Percentiles rank a stretch among this genome's conserved stretches.
phyloP scores from a whole-genome alignment of 2,113 vertebrate species.

The Nothobranchius kuhntae region DNA sequence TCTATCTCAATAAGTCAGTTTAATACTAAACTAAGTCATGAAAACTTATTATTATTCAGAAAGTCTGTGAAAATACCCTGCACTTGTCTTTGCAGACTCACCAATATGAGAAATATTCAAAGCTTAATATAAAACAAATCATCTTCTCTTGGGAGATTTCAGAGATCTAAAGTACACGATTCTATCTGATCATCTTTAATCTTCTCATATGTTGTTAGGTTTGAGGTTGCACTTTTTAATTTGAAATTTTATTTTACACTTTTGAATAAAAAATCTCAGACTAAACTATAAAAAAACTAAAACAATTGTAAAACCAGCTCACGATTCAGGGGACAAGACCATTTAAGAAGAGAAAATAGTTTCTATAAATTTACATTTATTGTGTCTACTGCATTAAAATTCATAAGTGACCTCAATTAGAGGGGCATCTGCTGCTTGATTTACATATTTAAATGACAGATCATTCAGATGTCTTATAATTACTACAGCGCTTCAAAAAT shows the following conservation, averaged over 20 bases:
- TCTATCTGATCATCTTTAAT: constrained; percentile 34
- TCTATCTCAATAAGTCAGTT: constrained; percentile 65
- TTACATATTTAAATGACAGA: constrained; percentile 1
- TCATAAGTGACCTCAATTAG: constrained; percentile 10
- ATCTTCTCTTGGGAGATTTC: constrained; percentile 5
- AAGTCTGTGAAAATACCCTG: constrained; percentile 19
- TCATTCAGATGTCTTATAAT: constrained; percentile 15
- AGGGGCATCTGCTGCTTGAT: background rate
- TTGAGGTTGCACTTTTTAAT: constrained; percentile 10
- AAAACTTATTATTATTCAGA: constrained; percentile 36
- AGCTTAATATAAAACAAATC: constrained; percentile 18
- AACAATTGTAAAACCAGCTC: too few relatives aligned
- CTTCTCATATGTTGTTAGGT: constrained; percentile 14
- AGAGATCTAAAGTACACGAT: constrained; percentile 13
- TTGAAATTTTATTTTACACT: constrained; percentile 40
- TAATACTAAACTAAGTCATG: constrained; percentile 39
- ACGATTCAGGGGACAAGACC: too few relatives aligned
- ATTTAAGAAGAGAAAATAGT: too few relatives aligned
- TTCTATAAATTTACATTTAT: too few relatives aligned
- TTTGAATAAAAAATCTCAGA: background rate
- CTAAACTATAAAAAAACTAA: too few relatives aligned
- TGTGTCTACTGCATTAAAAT: constrained; percentile 1
- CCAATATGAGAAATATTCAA: constrained; percentile 23
- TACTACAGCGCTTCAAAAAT: too few relatives aligned
- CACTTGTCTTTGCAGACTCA: background rate